These are phyloP conservation scores for Fukomys damarensis DNA, from an alignment of 2,113 vertebrate species.

Conservation along the genomic window DNA sequence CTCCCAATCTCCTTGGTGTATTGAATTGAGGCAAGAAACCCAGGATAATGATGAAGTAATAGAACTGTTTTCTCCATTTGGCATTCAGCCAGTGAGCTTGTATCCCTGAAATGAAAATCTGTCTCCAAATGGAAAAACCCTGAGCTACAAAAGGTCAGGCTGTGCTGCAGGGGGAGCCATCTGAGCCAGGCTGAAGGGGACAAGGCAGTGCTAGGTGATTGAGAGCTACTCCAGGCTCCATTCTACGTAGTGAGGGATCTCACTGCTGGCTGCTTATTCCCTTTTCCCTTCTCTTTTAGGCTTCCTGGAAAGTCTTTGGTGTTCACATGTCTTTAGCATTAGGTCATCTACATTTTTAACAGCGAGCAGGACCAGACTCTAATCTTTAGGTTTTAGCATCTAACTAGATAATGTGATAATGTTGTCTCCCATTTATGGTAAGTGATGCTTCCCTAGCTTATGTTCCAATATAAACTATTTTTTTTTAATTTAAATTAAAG, in stretches of 20 bases:
- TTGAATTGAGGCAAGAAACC: background rate
- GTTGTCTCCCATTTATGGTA: background rate
- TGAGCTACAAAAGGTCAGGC: background rate
- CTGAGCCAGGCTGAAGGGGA: background rate
- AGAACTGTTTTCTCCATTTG: background rate
- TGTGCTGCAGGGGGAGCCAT: background rate
- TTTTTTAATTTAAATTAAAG: conserved; percentile 23
- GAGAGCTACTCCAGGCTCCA: background rate
- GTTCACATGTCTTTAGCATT: background rate
- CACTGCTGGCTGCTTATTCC: background rate
- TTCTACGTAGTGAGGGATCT: background rate
- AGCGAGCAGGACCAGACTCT: background rate
- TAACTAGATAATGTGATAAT: background rate
- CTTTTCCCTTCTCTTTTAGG: background rate
- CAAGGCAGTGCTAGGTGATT: background rate
- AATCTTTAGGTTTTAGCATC: background rate
- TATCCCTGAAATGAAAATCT: background rate
- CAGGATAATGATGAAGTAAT: background rate
- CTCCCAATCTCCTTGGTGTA: background rate
- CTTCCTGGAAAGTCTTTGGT: background rate
- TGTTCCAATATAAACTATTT: background rate
- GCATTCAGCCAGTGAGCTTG: background rate
- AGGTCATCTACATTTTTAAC: background rate
- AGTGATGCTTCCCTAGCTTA: background rate
- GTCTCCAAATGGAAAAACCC: background rate